These are phyloP conservation scores for Azorinus chamasolen DNA, from an alignment of 2,888 invertebrate genomes.

Conservation along the genomic window DNA sequence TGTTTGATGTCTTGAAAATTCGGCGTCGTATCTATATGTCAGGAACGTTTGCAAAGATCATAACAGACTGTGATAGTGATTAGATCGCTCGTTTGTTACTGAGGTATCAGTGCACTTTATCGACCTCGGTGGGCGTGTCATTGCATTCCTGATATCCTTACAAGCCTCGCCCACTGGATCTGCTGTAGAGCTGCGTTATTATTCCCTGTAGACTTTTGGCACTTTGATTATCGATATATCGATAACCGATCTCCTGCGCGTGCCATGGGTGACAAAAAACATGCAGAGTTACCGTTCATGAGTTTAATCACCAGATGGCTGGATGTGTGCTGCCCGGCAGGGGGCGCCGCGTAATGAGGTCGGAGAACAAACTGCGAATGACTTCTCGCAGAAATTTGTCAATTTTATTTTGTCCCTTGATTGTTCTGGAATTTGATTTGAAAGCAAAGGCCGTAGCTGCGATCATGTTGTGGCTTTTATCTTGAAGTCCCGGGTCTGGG, in stretches of 20 bases:
- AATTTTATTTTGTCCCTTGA: constrained; percentile 46
- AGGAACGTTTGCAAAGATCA: no score
- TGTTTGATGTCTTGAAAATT: no score
- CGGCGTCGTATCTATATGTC: no score
- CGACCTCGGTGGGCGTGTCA: no score
- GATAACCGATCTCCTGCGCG: constrained; percentile 33
- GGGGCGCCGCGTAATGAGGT: constrained; percentile 40
- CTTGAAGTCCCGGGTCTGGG: no score
- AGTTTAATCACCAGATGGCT: constrained; percentile 53
- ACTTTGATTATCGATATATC: constrained; percentile 60
- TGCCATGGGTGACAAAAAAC: constrained; percentile 46
- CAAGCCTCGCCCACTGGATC: background rate
- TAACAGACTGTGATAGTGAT: no score
- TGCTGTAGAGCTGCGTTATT: background rate
- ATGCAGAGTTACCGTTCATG: constrained; percentile 53
- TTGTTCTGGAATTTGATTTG: constrained; percentile 33
- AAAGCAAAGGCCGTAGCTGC: constrained; percentile 9
- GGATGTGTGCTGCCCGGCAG: constrained; percentile 23
- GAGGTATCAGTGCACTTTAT: no score
- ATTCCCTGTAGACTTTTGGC: constrained; percentile 53
- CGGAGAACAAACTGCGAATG: constrained; percentile 6
- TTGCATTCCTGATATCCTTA: no score
- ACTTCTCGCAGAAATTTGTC: constrained; percentile 26
- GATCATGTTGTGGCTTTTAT: background rate
- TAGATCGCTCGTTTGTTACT: no score